These are phyloP conservation scores for Frankliniella fusca DNA, from an alignment of 2,888 invertebrate species.

Conservation along the genomic window DNA sequence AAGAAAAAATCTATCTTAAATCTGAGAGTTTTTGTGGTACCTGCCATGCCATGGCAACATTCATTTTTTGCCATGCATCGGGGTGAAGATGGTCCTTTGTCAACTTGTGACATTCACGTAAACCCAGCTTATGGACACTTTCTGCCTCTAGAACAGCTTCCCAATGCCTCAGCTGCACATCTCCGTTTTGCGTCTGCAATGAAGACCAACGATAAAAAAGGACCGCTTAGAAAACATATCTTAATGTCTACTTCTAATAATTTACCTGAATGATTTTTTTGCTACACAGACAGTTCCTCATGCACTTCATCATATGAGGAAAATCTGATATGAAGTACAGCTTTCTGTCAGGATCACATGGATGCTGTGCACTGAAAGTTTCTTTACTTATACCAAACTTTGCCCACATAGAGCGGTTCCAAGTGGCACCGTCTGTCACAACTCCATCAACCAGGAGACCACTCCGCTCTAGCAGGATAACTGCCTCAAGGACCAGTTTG, in stretches of 20 bases:
- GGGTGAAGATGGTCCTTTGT: no score
- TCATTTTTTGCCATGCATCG: no score
- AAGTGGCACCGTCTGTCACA: slow-evolving; percentile 29
- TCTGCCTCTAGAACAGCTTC: no score
- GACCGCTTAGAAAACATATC: background rate
- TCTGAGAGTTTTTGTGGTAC: no score
- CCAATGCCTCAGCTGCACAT: background rate
- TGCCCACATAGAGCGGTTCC: no score
- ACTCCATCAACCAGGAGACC: slow-evolving; percentile 30
- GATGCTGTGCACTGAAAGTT: background rate
- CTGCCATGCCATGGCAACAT: no score
- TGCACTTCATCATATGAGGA: slow-evolving; percentile 27
- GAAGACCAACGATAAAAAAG: background rate
- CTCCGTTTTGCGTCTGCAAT: background rate
- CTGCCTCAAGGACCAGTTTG: slow-evolving; percentile 30
- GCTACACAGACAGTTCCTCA: background rate
- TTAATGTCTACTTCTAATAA: background rate
- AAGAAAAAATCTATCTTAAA: no score
- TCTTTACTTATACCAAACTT: slow-evolving; percentile 27
- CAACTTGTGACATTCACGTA: no score
- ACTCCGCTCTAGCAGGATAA: slow-evolving; percentile 27
- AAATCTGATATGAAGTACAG: slow-evolving; percentile 29
- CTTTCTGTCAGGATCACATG: slow-evolving; percentile 12
- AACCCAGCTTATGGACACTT: no score
- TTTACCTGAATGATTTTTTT: background rate